Evolutionary conservation across 64 coral and sea anemone species (phyloP).

Genomic region (Montipora cactus): DNA sequence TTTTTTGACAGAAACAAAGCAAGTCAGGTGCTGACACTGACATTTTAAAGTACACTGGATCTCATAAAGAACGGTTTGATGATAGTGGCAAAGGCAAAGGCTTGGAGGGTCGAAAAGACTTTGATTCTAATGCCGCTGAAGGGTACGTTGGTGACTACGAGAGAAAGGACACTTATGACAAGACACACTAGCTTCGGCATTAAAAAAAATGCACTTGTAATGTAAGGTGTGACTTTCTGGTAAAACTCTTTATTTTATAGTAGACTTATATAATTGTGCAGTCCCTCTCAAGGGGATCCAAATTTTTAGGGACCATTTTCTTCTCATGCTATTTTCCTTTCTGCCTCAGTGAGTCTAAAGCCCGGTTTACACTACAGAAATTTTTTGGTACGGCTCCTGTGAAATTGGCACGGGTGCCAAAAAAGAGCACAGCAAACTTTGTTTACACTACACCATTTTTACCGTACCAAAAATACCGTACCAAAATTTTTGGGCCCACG

Average conservation of each 20-base stretch:
- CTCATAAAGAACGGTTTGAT: slow-evolving; percentile 96
- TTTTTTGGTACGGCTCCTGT: too few species aligned
- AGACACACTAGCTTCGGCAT: slow-evolving; percentile 54
- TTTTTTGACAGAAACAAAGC: slow-evolving; percentile 62
- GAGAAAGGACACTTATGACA: slow-evolving; percentile 85
- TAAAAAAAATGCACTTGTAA: neutral
- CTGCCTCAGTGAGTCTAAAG: too few species aligned
- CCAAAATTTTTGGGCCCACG: too few species aligned
- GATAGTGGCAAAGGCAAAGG: slow-evolving; percentile 91
- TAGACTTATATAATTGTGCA: too few species aligned
- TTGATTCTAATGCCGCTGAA: slow-evolving; percentile 69
- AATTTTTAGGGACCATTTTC: too few species aligned
- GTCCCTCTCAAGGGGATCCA: too few species aligned
- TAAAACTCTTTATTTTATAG: neutral
- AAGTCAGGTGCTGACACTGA: slow-evolving; percentile 82
- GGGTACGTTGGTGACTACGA: slow-evolving; percentile 96
- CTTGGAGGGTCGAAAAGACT: slow-evolving; percentile 83
- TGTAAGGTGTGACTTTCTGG: neutral
- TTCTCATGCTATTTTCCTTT: too few species aligned
- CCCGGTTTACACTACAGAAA: too few species aligned
- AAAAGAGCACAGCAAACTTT: too few species aligned
- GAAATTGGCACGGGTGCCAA: too few species aligned
- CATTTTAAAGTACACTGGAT: slow-evolving; percentile 88
- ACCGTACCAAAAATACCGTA: too few species aligned
- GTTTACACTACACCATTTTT: too few species aligned